Evolutionary conservation across 2,888 invertebrate species (phyloP), one percentile per base, ranked within the genome.

Genomic region (Eilema caniola): DNA sequence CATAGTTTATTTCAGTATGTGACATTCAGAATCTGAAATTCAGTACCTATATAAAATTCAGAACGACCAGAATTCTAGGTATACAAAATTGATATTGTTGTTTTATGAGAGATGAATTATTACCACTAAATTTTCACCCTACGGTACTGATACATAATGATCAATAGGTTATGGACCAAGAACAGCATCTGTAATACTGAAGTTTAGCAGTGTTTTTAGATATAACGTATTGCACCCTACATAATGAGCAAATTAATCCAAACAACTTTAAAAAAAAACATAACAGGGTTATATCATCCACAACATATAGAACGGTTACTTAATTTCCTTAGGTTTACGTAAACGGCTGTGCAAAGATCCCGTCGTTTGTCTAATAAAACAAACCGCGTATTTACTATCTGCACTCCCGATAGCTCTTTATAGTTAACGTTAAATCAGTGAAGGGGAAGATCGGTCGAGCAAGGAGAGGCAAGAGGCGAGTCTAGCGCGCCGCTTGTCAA

Each of bases 401-500:
- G 87, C 89, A 89, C 83, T 85, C 85, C 86, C 88, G 86, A 89
- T 90, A 85, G 90, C 89, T 90, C 89, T 91, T 87, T 88, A 89
- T 86, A 89, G 89, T 90, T 89, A 91, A 87, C 89, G 88, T 90
- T 90, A 90, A 92, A 89, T 89, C 91, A 89, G 83, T 87, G 89
- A 89, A 92, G 93, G 92, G 93, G 93, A 93, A 93, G 92, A 90
- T 88, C 84, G 89, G 86, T 82, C 83, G 78, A 87, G 87, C 87
- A 86, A 84, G 83, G 83, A 61, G 85, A 85, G 73, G 76, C 70
- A 75, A 78, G 78, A 72, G 72, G 83, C 85, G 86, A 87, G 89
- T 87, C 88, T 90, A 89, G 86, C 88, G 85, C 87, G 86, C 88
- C 89, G 92, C 92, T 92, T 93, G 94, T 95, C 95, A 94, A 94